phyloP scores from a whole-genome alignment of 2,888 invertebrate species.

The Cryptocheilus praepositus region DNA sequence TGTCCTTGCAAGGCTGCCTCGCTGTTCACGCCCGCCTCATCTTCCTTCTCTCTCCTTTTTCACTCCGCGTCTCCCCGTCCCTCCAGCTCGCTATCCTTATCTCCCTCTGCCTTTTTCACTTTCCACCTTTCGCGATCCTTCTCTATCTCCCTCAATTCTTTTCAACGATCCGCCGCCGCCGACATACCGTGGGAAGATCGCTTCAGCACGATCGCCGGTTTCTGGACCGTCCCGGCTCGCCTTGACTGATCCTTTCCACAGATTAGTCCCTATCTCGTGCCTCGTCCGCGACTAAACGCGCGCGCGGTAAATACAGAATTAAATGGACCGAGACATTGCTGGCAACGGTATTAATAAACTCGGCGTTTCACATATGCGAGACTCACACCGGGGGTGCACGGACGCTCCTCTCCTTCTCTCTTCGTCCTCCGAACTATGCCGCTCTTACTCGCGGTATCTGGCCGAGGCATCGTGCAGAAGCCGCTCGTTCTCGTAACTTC shows the following conservation, averaged over 20 bases:
- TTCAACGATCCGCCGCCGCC: conserved; percentile 42
- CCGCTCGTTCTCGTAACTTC: conserved; percentile 26
- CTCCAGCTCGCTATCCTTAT: too few species aligned
- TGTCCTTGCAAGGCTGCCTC: conserved; percentile 66
- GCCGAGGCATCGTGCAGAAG: conserved; percentile 16
- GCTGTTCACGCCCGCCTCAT: conserved; percentile 3
- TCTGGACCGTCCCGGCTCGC: conserved; percentile 52
- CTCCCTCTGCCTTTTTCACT: conserved; percentile 27
- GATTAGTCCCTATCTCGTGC: conserved; percentile 50
- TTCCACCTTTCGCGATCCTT: conserved; percentile 28
- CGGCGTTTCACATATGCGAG: conserved; percentile 38
- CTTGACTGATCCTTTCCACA: conserved; percentile 58
- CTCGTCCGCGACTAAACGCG: conserved; percentile 38
- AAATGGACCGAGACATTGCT: conserved; percentile 50
- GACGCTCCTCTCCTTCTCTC: conserved; percentile 3
- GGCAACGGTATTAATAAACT: conserved; percentile 55
- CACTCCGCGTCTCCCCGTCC: too few species aligned
- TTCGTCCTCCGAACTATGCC: neutral
- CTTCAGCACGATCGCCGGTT: conserved; percentile 38
- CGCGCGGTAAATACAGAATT: conserved; percentile 57
- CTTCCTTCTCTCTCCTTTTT: neutral
- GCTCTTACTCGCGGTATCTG: conserved; percentile 11
- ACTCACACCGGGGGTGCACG: conserved; percentile 3
- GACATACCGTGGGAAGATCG: conserved; percentile 63
- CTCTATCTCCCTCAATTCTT: conserved; percentile 37